Evolutionary conservation across 2,888 invertebrate species (phyloP).

Genomic region (Plusia festucae): DNA sequence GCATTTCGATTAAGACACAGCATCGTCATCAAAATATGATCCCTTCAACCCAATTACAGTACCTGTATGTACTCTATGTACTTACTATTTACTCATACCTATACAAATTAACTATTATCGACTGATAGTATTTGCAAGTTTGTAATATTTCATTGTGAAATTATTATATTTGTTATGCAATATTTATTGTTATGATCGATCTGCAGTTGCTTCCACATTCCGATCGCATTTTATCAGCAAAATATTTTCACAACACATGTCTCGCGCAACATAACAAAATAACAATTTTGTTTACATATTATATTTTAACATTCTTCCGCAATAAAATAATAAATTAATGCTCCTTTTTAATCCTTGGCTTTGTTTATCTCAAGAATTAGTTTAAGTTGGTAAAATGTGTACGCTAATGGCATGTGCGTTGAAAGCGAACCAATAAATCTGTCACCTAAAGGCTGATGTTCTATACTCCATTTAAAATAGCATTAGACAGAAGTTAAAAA

Average conservation of each 20-base stretch:
- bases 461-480: no score
- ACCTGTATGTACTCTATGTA: no score
- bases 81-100: constrained; percentile 21
- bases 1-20: constrained; percentile 10
- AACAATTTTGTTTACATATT: constrained; percentile 48
- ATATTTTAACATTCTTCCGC: constrained; percentile 44
- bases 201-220: constrained; percentile 82
- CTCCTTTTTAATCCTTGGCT: constrained; percentile 27
- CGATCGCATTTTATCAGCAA: constrained; percentile 77
- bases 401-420: constrained; percentile 61
- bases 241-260: constrained; percentile 76
- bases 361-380: constrained; percentile 45
- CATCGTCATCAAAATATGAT: constrained; percentile 21
- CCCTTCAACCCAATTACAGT: constrained; percentile 10
- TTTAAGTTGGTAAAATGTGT: constrained; percentile 40
- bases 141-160: constrained; percentile 59
- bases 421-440: constrained; percentile 71
- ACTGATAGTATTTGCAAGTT: constrained; percentile 38
- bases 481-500: no score
- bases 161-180: constrained; percentile 75
- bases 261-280: constrained; percentile 70
- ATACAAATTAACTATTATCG: constrained; percentile 4
- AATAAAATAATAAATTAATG: constrained; percentile 31
- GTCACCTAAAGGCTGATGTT: constrained; percentile 62
- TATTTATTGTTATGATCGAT: constrained; percentile 72